Conservation (phyloP, 2,888 invertebrate species). For the Aromia moschata region DNA sequence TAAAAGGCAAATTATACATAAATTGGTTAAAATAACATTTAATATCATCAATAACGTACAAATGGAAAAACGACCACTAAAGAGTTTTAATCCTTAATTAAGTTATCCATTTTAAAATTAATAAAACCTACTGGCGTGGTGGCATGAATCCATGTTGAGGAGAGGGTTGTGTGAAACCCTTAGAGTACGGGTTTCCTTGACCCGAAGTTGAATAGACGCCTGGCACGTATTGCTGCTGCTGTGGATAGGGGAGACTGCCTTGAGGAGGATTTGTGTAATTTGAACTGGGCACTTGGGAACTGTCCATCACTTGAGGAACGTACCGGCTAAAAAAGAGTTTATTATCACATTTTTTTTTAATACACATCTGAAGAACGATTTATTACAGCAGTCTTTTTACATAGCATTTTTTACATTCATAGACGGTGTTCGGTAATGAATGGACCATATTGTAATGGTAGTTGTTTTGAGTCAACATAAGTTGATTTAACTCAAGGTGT, state of each 20-base stretch:
- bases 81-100: constrained; percentile 35
- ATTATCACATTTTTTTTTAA: too few species aligned
- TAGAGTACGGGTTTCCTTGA: constrained; percentile 59
- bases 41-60: constrained; percentile 38
- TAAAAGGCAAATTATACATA: constrained; percentile 37
- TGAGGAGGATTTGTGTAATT: constrained; percentile 55
- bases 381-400: too few species aligned
- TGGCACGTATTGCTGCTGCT: constrained; percentile 51
- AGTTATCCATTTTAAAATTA: constrained; percentile 10
- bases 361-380: too few species aligned
- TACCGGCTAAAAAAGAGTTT: constrained; percentile 43
- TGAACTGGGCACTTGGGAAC: constrained; percentile 54
- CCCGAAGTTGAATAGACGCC: constrained; percentile 47
- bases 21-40: constrained; percentile 39
- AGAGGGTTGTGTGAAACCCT: constrained; percentile 55
- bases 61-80: constrained; percentile 34
- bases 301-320: constrained; percentile 54
- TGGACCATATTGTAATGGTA: too few species aligned
- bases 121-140: constrained; percentile 51
- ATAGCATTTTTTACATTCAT: too few species aligned
- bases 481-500: too few species aligned
- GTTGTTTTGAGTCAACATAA: too few species aligned
- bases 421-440: too few species aligned
- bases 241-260: constrained; percentile 51
- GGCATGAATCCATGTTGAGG: constrained; percentile 57